phyloP scores from a whole-genome alignment of 2,797 vertebrate genomes.

The Gymnocypris eckloni region DNA sequence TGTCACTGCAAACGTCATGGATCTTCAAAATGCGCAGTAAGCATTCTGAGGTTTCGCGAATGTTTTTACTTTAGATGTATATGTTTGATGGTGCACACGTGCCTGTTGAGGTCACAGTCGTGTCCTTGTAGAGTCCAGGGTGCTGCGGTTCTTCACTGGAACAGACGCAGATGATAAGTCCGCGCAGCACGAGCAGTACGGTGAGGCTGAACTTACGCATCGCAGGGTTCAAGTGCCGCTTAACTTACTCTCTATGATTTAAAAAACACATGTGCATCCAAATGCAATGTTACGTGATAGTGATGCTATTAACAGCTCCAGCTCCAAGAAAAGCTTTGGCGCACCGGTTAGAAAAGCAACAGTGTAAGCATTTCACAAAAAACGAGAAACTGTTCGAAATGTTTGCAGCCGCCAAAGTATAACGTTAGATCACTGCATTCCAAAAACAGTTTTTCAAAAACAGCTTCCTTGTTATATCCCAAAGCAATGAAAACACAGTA shows the following conservation, averaged over 20 bases:
- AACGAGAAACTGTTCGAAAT: background rate
- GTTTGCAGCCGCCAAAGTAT: background rate
- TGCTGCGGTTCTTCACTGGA: constrained; percentile 62
- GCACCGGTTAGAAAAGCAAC: constrained; percentile 57
- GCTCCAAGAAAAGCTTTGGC: constrained; percentile 18
- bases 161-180: constrained; percentile 60
- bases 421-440: background rate
- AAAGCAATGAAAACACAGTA: background rate
- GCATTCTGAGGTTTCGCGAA: background rate
- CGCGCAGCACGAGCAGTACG: constrained; percentile 67
- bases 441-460: background rate
- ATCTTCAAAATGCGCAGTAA: background rate
- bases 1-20: background rate
- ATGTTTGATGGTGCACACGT: background rate
- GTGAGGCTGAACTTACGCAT: constrained; percentile 67
- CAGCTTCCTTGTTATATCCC: background rate
- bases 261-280: constrained; percentile 51
- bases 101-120: constrained; percentile 31
- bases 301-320: constrained; percentile 68
- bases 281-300: constrained; percentile 65
- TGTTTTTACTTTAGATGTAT: background rate
- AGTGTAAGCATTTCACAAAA: constrained; percentile 55
- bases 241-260: background rate
- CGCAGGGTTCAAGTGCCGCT: constrained; percentile 14
- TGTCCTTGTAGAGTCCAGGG: constrained; percentile 37